A percentile compares a stretch with the other conserved stretches of the same genome.
phyloP scores from a whole-genome alignment of 2,888 invertebrate genomes.

The Lordiphosa fenestrarum region DNA sequence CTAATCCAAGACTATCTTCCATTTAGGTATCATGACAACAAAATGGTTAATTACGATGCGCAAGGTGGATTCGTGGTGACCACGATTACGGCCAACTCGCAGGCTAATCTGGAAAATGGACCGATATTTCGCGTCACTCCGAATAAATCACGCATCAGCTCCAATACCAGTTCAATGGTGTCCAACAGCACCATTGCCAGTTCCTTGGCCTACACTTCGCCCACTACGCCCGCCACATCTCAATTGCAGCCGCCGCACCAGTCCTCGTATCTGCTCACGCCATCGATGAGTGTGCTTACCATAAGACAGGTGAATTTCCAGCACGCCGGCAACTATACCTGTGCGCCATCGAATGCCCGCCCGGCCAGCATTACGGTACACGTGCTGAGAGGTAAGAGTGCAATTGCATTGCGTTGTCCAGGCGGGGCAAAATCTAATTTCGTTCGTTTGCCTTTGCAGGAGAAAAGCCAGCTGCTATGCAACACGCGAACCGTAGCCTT shows the following conservation, averaged over 20 bases:
- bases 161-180: slow-evolving; percentile 22
- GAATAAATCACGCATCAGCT: slow-evolving; percentile 34
- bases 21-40: slow-evolving; percentile 88
- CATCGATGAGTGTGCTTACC: slow-evolving; percentile 83
- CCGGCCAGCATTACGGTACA: slow-evolving; percentile 88
- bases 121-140: slow-evolving; percentile 24
- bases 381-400: slow-evolving; percentile 84
- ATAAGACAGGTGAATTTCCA: slow-evolving; percentile 84
- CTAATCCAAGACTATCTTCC: background rate
- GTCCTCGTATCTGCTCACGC: slow-evolving; percentile 72
- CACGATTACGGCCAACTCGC: slow-evolving; percentile 63
- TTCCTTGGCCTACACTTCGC: slow-evolving; percentile 17
- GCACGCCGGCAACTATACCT: slow-evolving; percentile 91
- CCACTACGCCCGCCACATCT: slow-evolving; percentile 32
- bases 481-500: slow-evolving; percentile 79
- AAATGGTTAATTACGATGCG: slow-evolving; percentile 92
- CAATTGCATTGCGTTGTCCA: background rate
- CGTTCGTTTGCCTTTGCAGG: slow-evolving; percentile 49
- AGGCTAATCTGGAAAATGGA: slow-evolving; percentile 47
- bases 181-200: slow-evolving; percentile 47
- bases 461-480: slow-evolving; percentile 80
- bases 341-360: slow-evolving; percentile 89
- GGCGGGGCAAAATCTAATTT: background rate
- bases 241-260: slow-evolving; percentile 54
- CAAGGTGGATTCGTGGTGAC: slow-evolving; percentile 83